Base-by-base conservation (phyloP, 2,888 invertebrate genomes). In the Chrysomela aeneicollis region DNA sequence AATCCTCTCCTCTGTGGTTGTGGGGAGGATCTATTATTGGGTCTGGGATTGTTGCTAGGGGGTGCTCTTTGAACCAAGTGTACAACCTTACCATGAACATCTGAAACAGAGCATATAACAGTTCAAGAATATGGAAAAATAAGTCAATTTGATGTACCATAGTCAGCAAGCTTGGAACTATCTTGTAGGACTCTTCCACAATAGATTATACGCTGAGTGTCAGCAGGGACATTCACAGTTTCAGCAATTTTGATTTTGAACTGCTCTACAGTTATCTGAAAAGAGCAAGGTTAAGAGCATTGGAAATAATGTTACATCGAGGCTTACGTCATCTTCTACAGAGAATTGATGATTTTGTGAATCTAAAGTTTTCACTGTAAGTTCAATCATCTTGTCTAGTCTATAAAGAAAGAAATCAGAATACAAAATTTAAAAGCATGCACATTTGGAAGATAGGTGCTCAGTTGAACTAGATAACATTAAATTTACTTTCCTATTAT, bases 101-200 rank as follows among this genome's bases (percentile, higher is more conserved):
- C 96, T 93, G 78, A n/a, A 50, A 53, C 46, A 61, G 9, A 9
- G 22, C 21, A 58, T 8, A 12, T 37, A 18, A 26, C 15, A 1
- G 15, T 17, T 19, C 15, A 21, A 60, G 12, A 8, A 9, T 19
- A n/a, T 32, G 1, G 17, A 19, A 26, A 30, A n/a, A 30, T 22
- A 47, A 51, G 35, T 22, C 4, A 30, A 52, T 58, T 46, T 54
- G n/a, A 22, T 18, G 54, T 85, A 93, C 94, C 93, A 84, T 93
- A 95, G 79, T 96, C 94, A 68, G 88, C 87, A 22, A 98, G 86
- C 78, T 89, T 91, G 73, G 91, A 92, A 12, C 93, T 94, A 85
- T 98, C 94, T 77, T 92, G 92, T 57, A 98, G 84, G 22, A 97
- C 95, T 82, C 94, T 87, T n/a, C 98, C 98, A 80, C 94, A 94